Percentiles rank a stretch among this genome's conserved stretches.
Evolutionary conservation across 2,113 vertebrate species (phyloP).

Genomic region (Rallus limicola): DNA sequence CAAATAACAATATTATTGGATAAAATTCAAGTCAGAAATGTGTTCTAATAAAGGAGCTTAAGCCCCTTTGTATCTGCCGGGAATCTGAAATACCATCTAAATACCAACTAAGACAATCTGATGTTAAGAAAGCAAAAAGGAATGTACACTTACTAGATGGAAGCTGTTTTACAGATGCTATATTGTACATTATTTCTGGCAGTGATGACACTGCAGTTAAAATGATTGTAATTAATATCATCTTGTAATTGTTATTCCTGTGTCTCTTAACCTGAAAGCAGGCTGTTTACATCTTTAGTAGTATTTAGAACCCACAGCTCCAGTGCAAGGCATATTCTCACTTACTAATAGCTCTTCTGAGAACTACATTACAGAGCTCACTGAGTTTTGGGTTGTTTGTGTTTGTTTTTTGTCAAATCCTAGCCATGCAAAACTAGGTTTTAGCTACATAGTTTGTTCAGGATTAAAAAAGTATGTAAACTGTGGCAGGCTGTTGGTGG

Average conservation of each 20-base stretch:
- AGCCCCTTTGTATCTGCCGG: not conserved
- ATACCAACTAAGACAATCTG: not conserved
- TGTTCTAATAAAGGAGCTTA: not conserved
- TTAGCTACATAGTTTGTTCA: not conserved
- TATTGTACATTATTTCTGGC: not conserved
- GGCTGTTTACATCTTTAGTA: not conserved
- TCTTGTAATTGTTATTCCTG: not conserved
- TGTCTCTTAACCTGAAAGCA: not conserved
- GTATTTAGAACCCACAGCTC: not conserved
- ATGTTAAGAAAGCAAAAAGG: not conserved
- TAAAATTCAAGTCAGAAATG: conserved; percentile 18
- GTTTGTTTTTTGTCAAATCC: not conserved
- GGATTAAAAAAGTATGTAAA: not conserved
- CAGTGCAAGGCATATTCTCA: not conserved
- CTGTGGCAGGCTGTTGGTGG: not conserved
- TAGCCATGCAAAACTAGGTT: not conserved
- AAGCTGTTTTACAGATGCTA: not conserved
- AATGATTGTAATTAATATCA: not conserved
- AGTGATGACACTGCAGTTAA: not conserved
- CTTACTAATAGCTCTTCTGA: not conserved
- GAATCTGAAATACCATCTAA: not conserved
- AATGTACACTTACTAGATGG: not conserved
- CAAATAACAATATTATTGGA: not conserved
- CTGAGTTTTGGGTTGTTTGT: not conserved
- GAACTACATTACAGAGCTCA: not conserved